Percentiles rank a stretch among this genome's conserved stretches.
Evolutionary conservation across 2,113 vertebrate species (phyloP).

Genomic region (Romanogobio albipinnatus): DNA sequence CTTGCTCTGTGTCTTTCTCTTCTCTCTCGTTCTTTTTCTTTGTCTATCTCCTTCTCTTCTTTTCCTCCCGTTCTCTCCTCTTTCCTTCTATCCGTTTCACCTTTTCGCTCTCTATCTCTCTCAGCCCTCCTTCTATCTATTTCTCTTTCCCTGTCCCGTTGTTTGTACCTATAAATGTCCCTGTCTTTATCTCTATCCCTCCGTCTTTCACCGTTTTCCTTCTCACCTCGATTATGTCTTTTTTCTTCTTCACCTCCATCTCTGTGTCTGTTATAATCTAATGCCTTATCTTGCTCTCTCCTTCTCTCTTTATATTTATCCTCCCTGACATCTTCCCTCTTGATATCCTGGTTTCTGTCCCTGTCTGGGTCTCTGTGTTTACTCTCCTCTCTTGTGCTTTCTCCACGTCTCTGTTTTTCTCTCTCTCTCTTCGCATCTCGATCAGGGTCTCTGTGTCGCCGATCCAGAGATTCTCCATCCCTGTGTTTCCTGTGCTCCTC

Average conservation of each 20-base stretch:
- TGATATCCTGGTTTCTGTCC: conserved; percentile 60
- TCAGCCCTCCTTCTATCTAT: conserved; percentile 46
- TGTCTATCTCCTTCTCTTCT: conserved; percentile 32
- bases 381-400: conserved; percentile 45
- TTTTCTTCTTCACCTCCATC: conserved; percentile 17
- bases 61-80: conserved; percentile 50
- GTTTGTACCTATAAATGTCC: conserved; percentile 35
- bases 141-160: conserved; percentile 53
- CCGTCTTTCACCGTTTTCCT: conserved; percentile 56
- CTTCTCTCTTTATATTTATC: conserved; percentile 18
- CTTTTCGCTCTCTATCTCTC: conserved; percentile 52
- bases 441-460: conserved; percentile 65
- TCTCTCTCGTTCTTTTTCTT: conserved; percentile 39
- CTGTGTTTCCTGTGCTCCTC: conserved; percentile 61
- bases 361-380: conserved; percentile 64
- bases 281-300: conserved; percentile 59
- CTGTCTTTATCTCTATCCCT: conserved; percentile 60
- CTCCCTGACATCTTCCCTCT: conserved; percentile 62
- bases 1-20: conserved; percentile 41
- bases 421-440: conserved; percentile 59
- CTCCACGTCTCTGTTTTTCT: conserved; percentile 54
- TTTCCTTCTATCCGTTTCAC: conserved; percentile 52
- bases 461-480: conserved; percentile 67
- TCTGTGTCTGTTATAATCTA: not conserved
- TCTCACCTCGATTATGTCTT: conserved; percentile 43